Percentiles rank a stretch among this genome's conserved stretches.
These are phyloP conservation scores for Danionella cerebrum DNA, from an alignment of 2,113 vertebrate species.

Conservation along the genomic window DNA sequence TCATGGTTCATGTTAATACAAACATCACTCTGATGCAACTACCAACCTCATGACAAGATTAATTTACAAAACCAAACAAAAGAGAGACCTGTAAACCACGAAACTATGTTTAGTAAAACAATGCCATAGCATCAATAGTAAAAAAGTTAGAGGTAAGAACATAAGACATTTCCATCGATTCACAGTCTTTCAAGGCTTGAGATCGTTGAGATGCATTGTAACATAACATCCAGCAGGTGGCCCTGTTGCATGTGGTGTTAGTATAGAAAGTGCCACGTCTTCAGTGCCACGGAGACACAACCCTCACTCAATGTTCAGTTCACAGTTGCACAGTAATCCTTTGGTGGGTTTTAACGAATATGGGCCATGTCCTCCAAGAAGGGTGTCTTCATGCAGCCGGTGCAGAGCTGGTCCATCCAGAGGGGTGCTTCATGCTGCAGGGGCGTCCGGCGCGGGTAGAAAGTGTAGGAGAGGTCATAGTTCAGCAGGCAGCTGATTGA, in stretches of 20 bases:
- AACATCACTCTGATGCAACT: not conserved
- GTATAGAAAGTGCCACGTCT: not conserved
- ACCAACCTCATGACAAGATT: not conserved
- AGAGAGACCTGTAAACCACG: slow-evolving; percentile 10
- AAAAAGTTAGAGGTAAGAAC: not conserved
- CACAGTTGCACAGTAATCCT: slow-evolving; percentile 16
- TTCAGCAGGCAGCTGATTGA: slow-evolving; percentile 74
- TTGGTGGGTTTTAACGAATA: slow-evolving; percentile 59
- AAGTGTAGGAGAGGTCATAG: slow-evolving; percentile 67
- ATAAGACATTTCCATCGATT: not conserved
- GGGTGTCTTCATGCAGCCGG: slow-evolving; percentile 74
- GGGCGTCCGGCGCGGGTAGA: slow-evolving; percentile 74
- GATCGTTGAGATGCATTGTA: slow-evolving; percentile 22
- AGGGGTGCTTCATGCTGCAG: slow-evolving; percentile 76
- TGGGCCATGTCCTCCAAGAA: slow-evolving; percentile 72
- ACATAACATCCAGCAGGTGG: slow-evolving; percentile 31
- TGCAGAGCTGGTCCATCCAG: slow-evolving; percentile 81
- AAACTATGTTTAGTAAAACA: not conserved
- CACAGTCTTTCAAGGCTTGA: not conserved
- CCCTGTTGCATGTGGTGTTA: not conserved
- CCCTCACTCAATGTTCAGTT: not conserved
- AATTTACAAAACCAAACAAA: not conserved
- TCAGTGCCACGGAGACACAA: not conserved
- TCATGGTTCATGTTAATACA: not conserved
- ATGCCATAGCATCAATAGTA: not conserved